Conservation (phyloP, 2,113 vertebrate genomes). For the Marmota flaviventris region DNA sequence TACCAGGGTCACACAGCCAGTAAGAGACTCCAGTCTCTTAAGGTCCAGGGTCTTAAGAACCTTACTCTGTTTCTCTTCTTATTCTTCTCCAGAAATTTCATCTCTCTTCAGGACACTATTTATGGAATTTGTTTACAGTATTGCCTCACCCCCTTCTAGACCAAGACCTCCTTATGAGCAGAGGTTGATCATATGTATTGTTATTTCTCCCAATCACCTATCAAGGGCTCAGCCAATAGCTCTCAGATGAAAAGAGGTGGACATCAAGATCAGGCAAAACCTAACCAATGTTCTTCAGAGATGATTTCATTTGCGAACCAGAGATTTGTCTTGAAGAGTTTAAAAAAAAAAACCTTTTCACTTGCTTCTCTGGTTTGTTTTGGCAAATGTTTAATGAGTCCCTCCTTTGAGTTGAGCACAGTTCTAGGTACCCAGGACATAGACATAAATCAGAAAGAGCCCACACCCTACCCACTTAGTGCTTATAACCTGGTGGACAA, state of each 20-base stretch:
- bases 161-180: background rate
- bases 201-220: background rate
- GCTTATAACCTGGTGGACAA: slow-evolving; percentile 24
- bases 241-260: background rate
- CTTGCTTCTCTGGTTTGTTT: slow-evolving; percentile 16
- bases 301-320: background rate
- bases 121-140: background rate
- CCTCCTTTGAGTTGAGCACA: background rate
- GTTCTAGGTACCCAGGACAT: slow-evolving; percentile 15
- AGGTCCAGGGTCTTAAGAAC: background rate
- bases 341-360: background rate
- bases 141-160: background rate
- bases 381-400: slow-evolving; percentile 4
- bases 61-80: background rate
- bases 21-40: background rate
- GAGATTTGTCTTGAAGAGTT: background rate
- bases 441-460: slow-evolving; percentile 51
- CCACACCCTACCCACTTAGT: background rate
- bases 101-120: background rate
- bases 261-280: background rate
- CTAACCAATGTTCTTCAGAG: background rate
- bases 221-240: background rate
- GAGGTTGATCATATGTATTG: background rate
- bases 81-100: slow-evolving; percentile 8
- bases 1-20: background rate